These are phyloP conservation scores for Lophotriccus pileatus DNA, from an alignment of 2,797 vertebrate genomes.

Conservation along the genomic window DNA sequence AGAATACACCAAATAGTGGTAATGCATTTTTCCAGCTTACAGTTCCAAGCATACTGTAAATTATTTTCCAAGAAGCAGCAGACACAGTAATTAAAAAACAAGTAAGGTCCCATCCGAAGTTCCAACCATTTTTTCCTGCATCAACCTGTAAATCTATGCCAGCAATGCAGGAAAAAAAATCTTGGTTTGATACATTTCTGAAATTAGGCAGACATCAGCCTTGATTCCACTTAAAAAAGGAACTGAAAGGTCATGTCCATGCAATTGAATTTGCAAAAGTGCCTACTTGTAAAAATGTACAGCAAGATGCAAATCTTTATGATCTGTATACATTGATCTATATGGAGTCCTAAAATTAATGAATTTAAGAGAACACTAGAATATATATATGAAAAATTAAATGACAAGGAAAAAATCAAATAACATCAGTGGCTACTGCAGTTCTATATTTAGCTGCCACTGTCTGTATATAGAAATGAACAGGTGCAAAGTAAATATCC, in stretches of 20 bases:
- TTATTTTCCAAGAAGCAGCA: slow-evolving; percentile 39
- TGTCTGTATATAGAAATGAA: background rate
- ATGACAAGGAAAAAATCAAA: background rate
- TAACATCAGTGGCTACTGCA: background rate
- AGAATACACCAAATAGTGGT: background rate
- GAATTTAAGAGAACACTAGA: background rate
- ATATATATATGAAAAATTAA: background rate
- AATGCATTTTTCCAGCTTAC: background rate
- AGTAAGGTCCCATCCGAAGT: background rate
- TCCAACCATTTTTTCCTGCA: background rate
- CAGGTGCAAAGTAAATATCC: background rate
- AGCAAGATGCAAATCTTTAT: background rate
- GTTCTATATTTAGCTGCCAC: background rate
- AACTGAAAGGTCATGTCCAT: background rate
- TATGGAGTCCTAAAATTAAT: background rate
- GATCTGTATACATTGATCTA: background rate
- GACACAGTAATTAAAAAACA: slow-evolving; percentile 30
- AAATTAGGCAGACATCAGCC: background rate
- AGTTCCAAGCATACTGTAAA: slow-evolving; percentile 10
- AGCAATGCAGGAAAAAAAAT: background rate
- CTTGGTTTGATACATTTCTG: background rate
- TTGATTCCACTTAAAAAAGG: background rate
- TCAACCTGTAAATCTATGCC: background rate
- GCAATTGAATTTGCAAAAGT: background rate
- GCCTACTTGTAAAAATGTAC: background rate